phyloP scores from a whole-genome alignment of 37 sponge, comb jelly and placozoan genomes.

The Beroe ovata region DNA sequence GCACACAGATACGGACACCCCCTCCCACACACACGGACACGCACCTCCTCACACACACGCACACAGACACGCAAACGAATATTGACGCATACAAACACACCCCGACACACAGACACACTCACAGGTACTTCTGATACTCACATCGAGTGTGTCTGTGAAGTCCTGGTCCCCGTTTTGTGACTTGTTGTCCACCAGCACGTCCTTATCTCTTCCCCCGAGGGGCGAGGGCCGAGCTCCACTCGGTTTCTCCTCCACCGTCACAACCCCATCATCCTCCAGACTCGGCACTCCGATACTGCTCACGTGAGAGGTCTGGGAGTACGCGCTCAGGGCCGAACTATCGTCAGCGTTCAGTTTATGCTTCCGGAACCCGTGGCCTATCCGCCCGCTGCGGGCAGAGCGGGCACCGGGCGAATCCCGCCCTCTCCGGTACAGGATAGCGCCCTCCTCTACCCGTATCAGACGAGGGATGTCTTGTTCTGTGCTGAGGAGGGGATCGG shows the following conservation, averaged over 20 bases:
- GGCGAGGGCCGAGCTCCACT: conserved; percentile 35
- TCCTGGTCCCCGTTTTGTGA: not conserved
- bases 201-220: conserved; percentile 36
- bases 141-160: conserved; percentile 38
- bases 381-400: conserved; percentile 37
- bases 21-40: too few relatives aligned
- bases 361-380: conserved; percentile 49
- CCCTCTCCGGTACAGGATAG: conserved; percentile 17
- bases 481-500: not conserved
- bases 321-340: conserved; percentile 40
- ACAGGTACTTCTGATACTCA: too few relatives aligned
- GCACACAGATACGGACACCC: too few relatives aligned
- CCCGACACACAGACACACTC: too few relatives aligned
- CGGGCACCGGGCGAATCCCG: conserved; percentile 54
- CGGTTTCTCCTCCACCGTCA: not conserved
- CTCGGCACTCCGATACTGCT: conserved; percentile 49
- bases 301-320: conserved; percentile 52
- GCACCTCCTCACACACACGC: too few relatives aligned
- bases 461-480: conserved; percentile 27
- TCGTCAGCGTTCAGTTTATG: conserved; percentile 61
- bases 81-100: too few relatives aligned
- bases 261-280: conserved; percentile 32
- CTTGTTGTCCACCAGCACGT: not conserved
- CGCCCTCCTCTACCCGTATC: conserved; percentile 46
- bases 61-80: too few relatives aligned